Evolutionary conservation across 2,888 invertebrate species (phyloP), one percentile per base, ranked within the genome.

Genomic region (Unio delphinus): DNA sequence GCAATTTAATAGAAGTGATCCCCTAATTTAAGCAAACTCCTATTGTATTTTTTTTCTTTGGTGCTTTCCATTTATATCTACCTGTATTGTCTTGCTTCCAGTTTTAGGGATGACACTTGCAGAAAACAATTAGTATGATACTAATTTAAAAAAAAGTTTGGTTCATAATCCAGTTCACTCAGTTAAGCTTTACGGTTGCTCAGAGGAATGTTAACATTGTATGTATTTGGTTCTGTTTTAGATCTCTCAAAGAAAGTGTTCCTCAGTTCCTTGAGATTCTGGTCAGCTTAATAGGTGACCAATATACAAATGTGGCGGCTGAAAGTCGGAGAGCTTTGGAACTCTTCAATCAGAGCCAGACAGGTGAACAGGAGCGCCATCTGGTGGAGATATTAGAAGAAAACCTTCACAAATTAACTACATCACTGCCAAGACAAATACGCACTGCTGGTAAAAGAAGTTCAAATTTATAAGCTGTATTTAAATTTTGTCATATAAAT

Each of bases 381-480:
- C 78, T 87, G 54, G 78, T 81, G 59, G 83, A 83, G 63, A 81
- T 87, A 23, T 72, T 88, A 59, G 84, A 87, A 67, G 87, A 87
- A 62, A 86, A 86, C 63, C 74, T 88, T 17, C 80, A 84, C 68
- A 72, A 74, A 18, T 75, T 87, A 17, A 74, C 83, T 20, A 83
- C 85, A 18, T 80, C 84, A 1, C 76, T 88, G 23, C 87, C 87
- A 8, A 68, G 87, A 62, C 79, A 82, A 63, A 85, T 88, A 57
- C 79, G 81, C 45, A 81, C 83, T 64, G 83, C 84, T 63, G 85
- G 86, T 86, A 68, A 58, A 61, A 59, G 28, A 63, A 8, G 3
- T 11, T 45, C 45, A 45, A 45, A 15, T 55, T 26, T 34, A 18
- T 34, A 63, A 63, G 15, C 18, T 63, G 28, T 15, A 18, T 30